A percentile compares a stretch with the other conserved stretches of the same genome.
Conservation (phyloP, 2,797 vertebrate species). For the Coluber constrictor region DNA sequence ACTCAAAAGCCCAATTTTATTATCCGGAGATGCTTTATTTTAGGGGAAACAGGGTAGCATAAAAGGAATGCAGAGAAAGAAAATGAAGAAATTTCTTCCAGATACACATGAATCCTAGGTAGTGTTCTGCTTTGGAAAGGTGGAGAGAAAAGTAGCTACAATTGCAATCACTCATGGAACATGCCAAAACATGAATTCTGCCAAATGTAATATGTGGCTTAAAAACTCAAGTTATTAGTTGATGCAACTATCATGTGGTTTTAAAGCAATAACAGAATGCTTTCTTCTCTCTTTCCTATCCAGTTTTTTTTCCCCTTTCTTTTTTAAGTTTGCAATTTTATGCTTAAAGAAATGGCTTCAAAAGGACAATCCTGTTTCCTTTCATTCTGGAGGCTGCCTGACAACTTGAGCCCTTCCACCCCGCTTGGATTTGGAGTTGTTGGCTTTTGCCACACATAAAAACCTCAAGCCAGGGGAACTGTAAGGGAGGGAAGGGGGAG, state of each 20-base stretch:
- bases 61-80: conserved; percentile 56
- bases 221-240: conserved; percentile 41
- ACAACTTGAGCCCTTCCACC: conserved; percentile 31
- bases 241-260: conserved; percentile 29
- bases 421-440: background rate
- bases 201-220: conserved; percentile 62
- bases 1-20: too few relatives aligned
- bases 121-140: conserved; percentile 54
- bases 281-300: background rate
- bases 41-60: conserved; percentile 26
- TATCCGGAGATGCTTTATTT: too few relatives aligned
- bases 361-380: conserved; percentile 42
- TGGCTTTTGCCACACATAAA: conserved; percentile 21
- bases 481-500: background rate
- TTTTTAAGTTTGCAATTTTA: conserved; percentile 34
- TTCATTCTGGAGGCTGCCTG: background rate
- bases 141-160: conserved; percentile 45
- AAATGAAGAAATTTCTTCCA: conserved; percentile 63
- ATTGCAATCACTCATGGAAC: conserved; percentile 53
- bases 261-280: conserved; percentile 35
- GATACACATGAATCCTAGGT: conserved; percentile 60
- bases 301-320: background rate
- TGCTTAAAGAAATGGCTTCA: conserved; percentile 35
- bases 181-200: conserved; percentile 62
- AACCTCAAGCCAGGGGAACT: conserved; percentile 10